Conservation (phyloP, 2,888 invertebrate species). For the Volucella inanis region DNA sequence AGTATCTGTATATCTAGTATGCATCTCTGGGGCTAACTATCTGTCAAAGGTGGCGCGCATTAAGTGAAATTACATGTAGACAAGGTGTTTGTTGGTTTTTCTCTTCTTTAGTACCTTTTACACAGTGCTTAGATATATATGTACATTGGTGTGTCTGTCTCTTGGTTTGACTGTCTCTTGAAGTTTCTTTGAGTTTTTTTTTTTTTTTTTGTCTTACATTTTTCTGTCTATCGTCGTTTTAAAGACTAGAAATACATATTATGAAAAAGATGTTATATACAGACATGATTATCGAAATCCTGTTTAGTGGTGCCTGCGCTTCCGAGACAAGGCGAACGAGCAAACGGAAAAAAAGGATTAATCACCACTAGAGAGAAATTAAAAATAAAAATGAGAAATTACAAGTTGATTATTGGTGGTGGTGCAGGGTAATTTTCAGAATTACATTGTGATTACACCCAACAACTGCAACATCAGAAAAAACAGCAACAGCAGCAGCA, state of each 20-base stretch:
- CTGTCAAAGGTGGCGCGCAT: slow-evolving; percentile 75
- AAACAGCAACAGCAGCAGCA: slow-evolving; percentile 66
- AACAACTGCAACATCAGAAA: slow-evolving; percentile 33
- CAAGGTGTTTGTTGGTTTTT: slow-evolving; percentile 75
- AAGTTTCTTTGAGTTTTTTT: not conserved
- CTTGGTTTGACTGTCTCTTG: not conserved
- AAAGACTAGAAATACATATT: slow-evolving; percentile 38
- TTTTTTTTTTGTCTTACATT: not conserved
- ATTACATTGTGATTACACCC: slow-evolving; percentile 74
- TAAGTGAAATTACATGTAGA: slow-evolving; percentile 75
- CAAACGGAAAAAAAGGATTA: slow-evolving; percentile 55
- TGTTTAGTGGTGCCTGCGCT: slow-evolving; percentile 41
- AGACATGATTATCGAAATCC: slow-evolving; percentile 66
- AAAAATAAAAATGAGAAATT: slow-evolving; percentile 72
- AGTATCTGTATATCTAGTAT: slow-evolving; percentile 58
- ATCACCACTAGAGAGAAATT: slow-evolving; percentile 67
- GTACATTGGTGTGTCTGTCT: not conserved
- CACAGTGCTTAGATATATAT: not conserved
- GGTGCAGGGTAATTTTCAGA: slow-evolving; percentile 73
- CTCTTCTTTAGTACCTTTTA: slow-evolving; percentile 37
- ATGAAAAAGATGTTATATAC: slow-evolving; percentile 56
- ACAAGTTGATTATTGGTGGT: slow-evolving; percentile 74
- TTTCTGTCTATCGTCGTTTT: slow-evolving; percentile 2
- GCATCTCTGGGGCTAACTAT: slow-evolving; percentile 69
- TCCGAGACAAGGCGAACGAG: not conserved